phyloP scores from a whole-genome alignment of 2,113 vertebrate species.

The Microtus oregoni region DNA sequence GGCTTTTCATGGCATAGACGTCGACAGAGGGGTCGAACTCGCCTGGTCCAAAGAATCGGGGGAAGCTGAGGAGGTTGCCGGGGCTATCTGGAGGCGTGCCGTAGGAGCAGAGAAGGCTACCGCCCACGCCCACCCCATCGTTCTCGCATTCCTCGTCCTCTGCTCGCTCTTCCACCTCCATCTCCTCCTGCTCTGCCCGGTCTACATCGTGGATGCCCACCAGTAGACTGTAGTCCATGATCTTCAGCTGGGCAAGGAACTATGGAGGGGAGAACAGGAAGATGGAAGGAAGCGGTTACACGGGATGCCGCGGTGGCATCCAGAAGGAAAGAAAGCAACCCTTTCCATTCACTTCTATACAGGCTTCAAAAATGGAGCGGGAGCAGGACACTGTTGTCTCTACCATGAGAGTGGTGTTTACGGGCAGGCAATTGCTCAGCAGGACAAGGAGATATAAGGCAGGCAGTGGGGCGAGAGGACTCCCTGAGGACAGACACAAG shows the following conservation, averaged over 20 bases:
- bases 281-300: background rate
- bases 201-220: slow-evolving; percentile 98
- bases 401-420: background rate
- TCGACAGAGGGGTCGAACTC: slow-evolving; percentile 96
- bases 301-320: background rate
- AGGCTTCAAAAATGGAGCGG: background rate
- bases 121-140: slow-evolving; percentile 88
- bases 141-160: slow-evolving; percentile 95
- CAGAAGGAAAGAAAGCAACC: background rate
- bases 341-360: background rate
- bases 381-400: background rate
- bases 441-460: background rate
- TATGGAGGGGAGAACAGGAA: slow-evolving; percentile 58
- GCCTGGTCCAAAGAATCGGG: slow-evolving; percentile 94
- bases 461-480: accelerated
- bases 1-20: slow-evolving; percentile 97
- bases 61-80: slow-evolving; percentile 94
- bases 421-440: background rate
- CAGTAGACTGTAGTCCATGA: slow-evolving; percentile 98
- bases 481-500: background rate
- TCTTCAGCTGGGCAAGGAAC: slow-evolving; percentile 97
- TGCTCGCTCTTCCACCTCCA: slow-evolving; percentile 94
- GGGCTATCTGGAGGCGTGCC: slow-evolving; percentile 96
- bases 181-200: slow-evolving; percentile 96
- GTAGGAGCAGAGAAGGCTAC: slow-evolving; percentile 91